Conservation (phyloP, 2,797 vertebrate species). For the Amblyopsis hoosieri region DNA sequence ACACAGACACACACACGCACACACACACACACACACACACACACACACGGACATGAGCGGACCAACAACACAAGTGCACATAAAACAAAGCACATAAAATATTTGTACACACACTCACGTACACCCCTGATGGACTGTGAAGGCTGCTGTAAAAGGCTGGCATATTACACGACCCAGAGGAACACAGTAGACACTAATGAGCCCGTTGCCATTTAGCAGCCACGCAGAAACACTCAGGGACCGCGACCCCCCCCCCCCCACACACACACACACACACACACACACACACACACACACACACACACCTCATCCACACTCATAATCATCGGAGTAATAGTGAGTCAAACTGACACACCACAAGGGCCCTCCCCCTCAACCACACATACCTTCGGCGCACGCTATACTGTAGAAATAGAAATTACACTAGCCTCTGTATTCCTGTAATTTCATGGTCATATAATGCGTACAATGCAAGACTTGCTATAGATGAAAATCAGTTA, state of each 20-base stretch:
- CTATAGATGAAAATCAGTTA: too few species aligned
- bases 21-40: neutral
- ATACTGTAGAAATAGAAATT: neutral
- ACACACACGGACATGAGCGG: conserved; percentile 2
- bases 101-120: neutral
- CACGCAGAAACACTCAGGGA: conserved; percentile 25
- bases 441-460: neutral
- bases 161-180: conserved; percentile 36
- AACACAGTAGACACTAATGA: conserved; percentile 58
- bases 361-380: neutral
- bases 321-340: conserved; percentile 22
- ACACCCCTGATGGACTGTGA: conserved; percentile 18
- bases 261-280: neutral
- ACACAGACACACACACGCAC: conserved; percentile 1
- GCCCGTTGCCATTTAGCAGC: conserved; percentile 67
- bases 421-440: neutral
- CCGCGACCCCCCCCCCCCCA: conserved; percentile 6
- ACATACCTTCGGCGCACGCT: conserved; percentile 5
- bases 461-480: neutral
- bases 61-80: neutral
- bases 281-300: neutral
- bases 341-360: conserved; percentile 24
- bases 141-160: conserved; percentile 33
- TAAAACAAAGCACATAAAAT: too few species aligned
- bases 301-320: neutral